Evolutionary conservation across 2,888 invertebrate species (phyloP), one percentile per base, ranked within the genome.

Genomic region (Ceramica pisi): DNA sequence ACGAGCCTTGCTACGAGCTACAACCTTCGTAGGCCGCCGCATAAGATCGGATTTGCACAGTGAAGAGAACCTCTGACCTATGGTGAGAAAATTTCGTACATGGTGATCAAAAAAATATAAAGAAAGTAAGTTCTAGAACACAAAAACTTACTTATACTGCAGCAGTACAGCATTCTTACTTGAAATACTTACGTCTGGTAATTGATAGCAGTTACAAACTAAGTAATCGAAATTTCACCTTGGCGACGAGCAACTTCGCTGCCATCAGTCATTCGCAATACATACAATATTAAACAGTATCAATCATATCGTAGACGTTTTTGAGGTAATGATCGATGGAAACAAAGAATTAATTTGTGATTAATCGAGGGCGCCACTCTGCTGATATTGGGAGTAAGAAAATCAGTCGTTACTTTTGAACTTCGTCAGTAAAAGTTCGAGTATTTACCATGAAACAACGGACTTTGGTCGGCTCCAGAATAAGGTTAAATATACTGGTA

Each of bases 1-100:
- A 92, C 92, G 92, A 91, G 90, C 86, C 85, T 84, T 82, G 90
- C 90, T 91, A 90, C 90, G 87, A 81, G 83, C 87, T 87, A 87
- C 87, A 82, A 80, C 82, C 73, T 90, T 75, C 82, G 80, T 85
- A 88, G 84, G 60, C 75, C 60, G 60, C 74, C 72, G 71, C 60
- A 76, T 51, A 56, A 71, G 9, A 78, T 71, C 59, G n/a, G 16
- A 67, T 23, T 60, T 53, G n/a, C 63, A 67, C 59, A 21, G 38
- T 66, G 51, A n/a, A 41, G 35, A 65, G 50, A 56, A 48, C n/a
- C 14, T 31, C 19, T 23, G 48, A 57, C n/a, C 16, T 8, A 23
- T 19, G 8, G 23, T 35, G 23, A 44, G 19, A 35, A 26, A 19
- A 14, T 56, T 21, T 26, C 14, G 1, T 48, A 56, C 9, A 44